phyloP scores from a whole-genome alignment of 2,797 vertebrate genomes.

The Sphenodon punctatus region DNA sequence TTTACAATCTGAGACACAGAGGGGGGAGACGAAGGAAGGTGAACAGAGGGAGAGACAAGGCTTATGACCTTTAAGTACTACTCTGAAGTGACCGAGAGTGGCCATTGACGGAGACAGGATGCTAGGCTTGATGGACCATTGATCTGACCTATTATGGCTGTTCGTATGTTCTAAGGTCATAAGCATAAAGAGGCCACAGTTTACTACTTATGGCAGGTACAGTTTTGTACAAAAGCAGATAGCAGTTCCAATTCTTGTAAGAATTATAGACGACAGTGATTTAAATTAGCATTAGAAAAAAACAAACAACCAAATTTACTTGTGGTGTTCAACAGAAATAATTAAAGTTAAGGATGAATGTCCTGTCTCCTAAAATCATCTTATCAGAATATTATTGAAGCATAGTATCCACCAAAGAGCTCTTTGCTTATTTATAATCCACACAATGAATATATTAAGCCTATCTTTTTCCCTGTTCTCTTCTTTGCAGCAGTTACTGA shows the following conservation, averaged over 20 bases:
- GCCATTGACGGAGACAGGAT: too few species aligned
- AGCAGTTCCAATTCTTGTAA: neutral
- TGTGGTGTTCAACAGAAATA: neutral
- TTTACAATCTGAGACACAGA: too few species aligned
- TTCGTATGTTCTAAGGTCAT: too few species aligned
- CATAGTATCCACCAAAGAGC: neutral
- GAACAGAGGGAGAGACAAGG: too few species aligned
- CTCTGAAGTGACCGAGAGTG: too few species aligned
- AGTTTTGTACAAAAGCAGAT: neutral
- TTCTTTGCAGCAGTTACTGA: neutral
- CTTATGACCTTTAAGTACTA: too few species aligned
- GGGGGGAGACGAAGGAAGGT: too few species aligned
- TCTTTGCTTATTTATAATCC: neutral
- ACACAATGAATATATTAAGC: neutral
- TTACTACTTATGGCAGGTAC: neutral
- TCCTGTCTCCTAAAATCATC: neutral
- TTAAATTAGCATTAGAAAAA: neutral
- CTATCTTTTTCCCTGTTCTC: neutral
- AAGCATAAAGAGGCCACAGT: neutral
- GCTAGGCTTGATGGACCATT: too few species aligned
- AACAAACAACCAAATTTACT: too few species aligned
- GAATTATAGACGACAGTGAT: neutral
- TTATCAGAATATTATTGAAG: neutral
- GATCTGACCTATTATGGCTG: too few species aligned
- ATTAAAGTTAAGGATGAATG: neutral